Conservation (phyloP, 30 jellyfish, hydroid and myxozoan genomes). For the Hydractinia symbiolongicarpus region DNA sequence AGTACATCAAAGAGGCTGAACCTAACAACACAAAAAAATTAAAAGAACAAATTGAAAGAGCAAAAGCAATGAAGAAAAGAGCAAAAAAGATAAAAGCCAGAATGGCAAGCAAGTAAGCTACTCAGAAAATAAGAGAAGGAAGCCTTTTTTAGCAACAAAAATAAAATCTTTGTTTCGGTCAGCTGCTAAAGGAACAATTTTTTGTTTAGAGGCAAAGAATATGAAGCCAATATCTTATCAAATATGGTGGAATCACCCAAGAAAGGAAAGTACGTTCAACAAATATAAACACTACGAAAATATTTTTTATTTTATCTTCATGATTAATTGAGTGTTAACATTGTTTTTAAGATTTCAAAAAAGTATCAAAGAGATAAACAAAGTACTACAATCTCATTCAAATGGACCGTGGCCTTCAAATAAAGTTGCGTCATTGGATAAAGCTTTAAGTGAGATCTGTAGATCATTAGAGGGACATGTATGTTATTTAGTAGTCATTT, state of each 20-base stretch:
- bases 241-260: constrained; percentile 60
- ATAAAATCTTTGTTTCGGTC: too few relatives aligned
- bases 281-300: too few relatives aligned
- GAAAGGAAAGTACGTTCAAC: constrained; percentile 50
- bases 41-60: constrained; percentile 62
- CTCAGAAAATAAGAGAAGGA: not conserved
- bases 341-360: constrained; percentile 44
- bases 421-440: constrained; percentile 59
- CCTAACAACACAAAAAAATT: constrained; percentile 27
- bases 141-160: too few relatives aligned
- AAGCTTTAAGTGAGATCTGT: constrained; percentile 59
- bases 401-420: constrained; percentile 80
- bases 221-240: constrained; percentile 43
- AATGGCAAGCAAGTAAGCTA: constrained; percentile 63
- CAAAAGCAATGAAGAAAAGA: constrained; percentile 65
- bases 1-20: constrained; percentile 62
- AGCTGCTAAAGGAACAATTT: too few relatives aligned
- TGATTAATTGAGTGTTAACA: too few relatives aligned
- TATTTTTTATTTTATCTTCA: too few relatives aligned
- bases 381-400: constrained; percentile 66
- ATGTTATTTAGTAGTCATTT: not conserved
- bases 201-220: constrained; percentile 69
- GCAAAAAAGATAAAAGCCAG: constrained; percentile 73
- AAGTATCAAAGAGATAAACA: constrained; percentile 60
- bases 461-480: constrained; percentile 65